These are phyloP conservation scores for Limonius californicus DNA, from an alignment of 1,140 invertebrate genomes.

Conservation along the genomic window DNA sequence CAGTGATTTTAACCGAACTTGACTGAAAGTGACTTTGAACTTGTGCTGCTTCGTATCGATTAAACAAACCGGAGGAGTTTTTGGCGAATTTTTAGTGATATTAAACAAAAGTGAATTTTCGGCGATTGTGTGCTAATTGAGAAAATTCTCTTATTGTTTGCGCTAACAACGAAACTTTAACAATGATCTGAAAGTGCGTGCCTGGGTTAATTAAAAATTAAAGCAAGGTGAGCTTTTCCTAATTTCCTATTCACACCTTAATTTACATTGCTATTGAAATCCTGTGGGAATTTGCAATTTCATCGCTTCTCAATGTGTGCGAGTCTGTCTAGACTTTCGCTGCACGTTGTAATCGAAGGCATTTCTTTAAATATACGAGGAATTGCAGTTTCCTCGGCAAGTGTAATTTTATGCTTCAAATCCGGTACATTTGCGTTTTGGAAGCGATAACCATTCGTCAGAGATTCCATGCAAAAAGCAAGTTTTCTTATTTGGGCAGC, in stretches of 20 bases:
- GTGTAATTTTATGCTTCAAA: too few relatives aligned
- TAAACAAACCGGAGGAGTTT: not conserved
- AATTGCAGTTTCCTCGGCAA: too few relatives aligned
- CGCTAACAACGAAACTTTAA: too few relatives aligned
- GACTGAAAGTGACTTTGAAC: constrained; percentile 4
- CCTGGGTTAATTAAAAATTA: not conserved
- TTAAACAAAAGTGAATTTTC: not conserved
- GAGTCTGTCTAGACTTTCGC: not conserved
- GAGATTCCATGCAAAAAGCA: too few relatives aligned
- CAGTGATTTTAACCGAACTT: constrained; percentile 3
- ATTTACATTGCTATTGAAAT: not conserved
- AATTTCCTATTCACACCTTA: not conserved
- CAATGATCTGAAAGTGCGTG: not conserved
- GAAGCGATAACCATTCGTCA: too few relatives aligned
- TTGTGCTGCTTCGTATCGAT: not conserved
- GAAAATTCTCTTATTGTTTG: too few relatives aligned
- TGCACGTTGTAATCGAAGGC: not conserved
- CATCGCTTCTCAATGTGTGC: not conserved
- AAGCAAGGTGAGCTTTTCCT: not conserved
- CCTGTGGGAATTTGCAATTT: not conserved
- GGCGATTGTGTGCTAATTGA: too few relatives aligned
- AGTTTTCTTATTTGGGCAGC: too few relatives aligned
- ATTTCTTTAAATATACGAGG: too few relatives aligned
- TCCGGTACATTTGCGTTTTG: too few relatives aligned
- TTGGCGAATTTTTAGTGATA: not conserved